phyloP scores from a whole-genome alignment of 2,797 vertebrate species.

The Gadopsis bispinosus region DNA sequence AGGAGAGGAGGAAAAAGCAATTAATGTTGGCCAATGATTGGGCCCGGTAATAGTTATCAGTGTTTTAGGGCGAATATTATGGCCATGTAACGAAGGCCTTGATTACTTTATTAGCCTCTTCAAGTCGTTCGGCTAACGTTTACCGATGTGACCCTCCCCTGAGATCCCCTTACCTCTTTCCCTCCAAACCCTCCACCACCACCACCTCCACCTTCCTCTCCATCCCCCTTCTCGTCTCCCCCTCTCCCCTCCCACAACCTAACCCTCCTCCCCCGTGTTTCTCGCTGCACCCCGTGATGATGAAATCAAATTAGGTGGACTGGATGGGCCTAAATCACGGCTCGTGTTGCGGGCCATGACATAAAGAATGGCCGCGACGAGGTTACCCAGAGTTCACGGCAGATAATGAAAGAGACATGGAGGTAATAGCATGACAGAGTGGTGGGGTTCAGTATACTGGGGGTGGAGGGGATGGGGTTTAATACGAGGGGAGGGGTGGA shows the following conservation, averaged over 20 bases:
- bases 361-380: constrained; percentile 89
- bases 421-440: constrained; percentile 89
- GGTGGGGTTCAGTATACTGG: constrained; percentile 84
- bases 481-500: constrained; percentile 82
- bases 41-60: constrained; percentile 85
- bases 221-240: constrained; percentile 20
- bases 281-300: constrained; percentile 77
- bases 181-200: constrained; percentile 58
- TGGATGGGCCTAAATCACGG: constrained; percentile 88
- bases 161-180: constrained; percentile 71
- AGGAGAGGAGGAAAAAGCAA: constrained; percentile 68
- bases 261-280: constrained; percentile 59
- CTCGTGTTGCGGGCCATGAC: constrained; percentile 85
- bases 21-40: constrained; percentile 84
- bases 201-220: constrained; percentile 61
- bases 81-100: constrained; percentile 86
- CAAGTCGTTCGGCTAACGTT: constrained; percentile 86
- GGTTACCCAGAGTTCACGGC: constrained; percentile 90
- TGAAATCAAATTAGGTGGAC: constrained; percentile 91
- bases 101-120: constrained; percentile 88
- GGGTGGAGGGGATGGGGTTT: constrained; percentile 80
- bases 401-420: constrained; percentile 90
- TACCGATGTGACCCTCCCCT: constrained; percentile 80
- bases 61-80: constrained; percentile 88
- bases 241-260: constrained; percentile 54